A percentile compares a stretch with the other conserved stretches of the same genome.
Evolutionary conservation across 1,140 invertebrate genomes (phyloP).

Genomic region (Scaptomyza montana): DNA sequence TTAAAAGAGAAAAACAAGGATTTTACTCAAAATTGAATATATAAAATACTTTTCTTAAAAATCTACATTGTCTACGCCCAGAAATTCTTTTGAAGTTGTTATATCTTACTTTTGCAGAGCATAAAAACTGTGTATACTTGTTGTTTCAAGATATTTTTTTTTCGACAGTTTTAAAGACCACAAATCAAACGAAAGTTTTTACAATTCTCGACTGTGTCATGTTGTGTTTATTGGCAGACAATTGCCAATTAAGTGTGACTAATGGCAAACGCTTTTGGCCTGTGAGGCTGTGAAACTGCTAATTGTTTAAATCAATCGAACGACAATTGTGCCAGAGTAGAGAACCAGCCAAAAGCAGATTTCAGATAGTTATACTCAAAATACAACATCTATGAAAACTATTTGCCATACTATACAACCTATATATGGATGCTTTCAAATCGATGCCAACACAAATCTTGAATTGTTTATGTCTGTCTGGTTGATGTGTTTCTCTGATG

Average conservation of each 20-base stretch:
- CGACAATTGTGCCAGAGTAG: background rate
- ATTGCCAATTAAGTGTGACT: slow-evolving; percentile 70
- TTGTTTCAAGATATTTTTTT: background rate
- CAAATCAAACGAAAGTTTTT: slow-evolving; percentile 54
- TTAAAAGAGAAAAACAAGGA: no score
- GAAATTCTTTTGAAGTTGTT: no score
- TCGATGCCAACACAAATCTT: slow-evolving; percentile 11
- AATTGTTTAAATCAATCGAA: slow-evolving; percentile 63
- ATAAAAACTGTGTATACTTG: no score
- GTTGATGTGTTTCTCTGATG: slow-evolving; percentile 3
- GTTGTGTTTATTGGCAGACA: slow-evolving; percentile 39
- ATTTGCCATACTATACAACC: slow-evolving; percentile 1
- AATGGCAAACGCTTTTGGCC: slow-evolving; percentile 43
- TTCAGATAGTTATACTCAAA: background rate
- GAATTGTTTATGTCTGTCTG: background rate
- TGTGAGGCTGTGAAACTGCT: slow-evolving; percentile 51
- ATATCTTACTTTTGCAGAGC: no score
- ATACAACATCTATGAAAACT: background rate
- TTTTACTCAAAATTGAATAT: no score
- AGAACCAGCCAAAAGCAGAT: slow-evolving; percentile 10
- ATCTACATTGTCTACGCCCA: no score
- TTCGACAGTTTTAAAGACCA: slow-evolving; percentile 40
- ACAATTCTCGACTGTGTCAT: slow-evolving; percentile 28
- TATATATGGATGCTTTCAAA: slow-evolving; percentile 8
- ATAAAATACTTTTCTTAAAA: no score